Conservation (phyloP, 2,113 vertebrate genomes). For the Xenopus laevis region DNA sequence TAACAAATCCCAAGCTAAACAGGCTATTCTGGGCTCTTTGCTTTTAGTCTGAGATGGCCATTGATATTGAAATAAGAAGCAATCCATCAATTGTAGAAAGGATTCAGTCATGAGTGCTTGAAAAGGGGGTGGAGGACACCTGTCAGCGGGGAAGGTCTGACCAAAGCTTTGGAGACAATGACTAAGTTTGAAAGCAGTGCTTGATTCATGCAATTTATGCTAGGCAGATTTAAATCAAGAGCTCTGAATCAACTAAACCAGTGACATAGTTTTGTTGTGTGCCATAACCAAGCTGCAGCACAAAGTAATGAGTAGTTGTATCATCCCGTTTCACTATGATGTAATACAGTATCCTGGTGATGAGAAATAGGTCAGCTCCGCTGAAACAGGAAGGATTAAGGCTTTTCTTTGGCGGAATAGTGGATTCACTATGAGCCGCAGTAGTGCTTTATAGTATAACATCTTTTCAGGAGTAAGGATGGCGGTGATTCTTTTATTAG, state of each 20-base stretch:
- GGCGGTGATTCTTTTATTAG: no score
- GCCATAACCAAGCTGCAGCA: neutral
- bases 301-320: constrained; percentile 6
- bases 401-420: constrained; percentile 5
- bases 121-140: constrained; percentile 62
- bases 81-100: constrained; percentile 69
- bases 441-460: neutral
- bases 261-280: constrained; percentile 27
- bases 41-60: constrained; percentile 47
- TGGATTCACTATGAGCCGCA: constrained; percentile 10
- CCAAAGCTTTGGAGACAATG: constrained; percentile 63
- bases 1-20: constrained; percentile 64
- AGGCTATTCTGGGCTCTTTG: constrained; percentile 41
- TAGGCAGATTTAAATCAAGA: constrained; percentile 16
- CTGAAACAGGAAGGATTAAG: constrained; percentile 19
- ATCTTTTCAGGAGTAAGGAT: neutral
- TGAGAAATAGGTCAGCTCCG: constrained; percentile 32
- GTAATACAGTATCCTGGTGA: constrained; percentile 13
- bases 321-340: constrained; percentile 1
- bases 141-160: constrained; percentile 63
- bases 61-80: constrained; percentile 79
- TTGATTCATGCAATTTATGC: constrained; percentile 50
- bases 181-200: constrained; percentile 35
- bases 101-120: constrained; percentile 63
- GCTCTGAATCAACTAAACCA: neutral